Evolutionary conservation across 2,888 invertebrate species (phyloP).

Genomic region (Drosophila aldrichi): DNA sequence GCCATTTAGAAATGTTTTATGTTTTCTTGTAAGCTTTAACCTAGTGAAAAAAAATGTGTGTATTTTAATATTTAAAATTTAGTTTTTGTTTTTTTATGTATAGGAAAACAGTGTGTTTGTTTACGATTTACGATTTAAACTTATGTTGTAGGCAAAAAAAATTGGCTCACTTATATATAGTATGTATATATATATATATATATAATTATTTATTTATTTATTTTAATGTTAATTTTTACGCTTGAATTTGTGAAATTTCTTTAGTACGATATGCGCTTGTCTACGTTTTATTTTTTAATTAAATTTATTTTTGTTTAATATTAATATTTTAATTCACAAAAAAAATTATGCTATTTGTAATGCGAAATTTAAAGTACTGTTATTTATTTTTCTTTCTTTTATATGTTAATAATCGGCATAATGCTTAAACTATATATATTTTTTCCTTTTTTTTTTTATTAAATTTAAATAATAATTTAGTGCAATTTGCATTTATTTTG

Average conservation of each 20-base stretch:
- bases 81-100: constrained; percentile 36
- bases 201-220: constrained; percentile 29
- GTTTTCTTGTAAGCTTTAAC: constrained; percentile 57
- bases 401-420: constrained; percentile 64
- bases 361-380: constrained; percentile 67
- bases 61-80: constrained; percentile 51
- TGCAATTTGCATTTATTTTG: constrained; percentile 74
- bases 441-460: constrained; percentile 50
- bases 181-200: constrained; percentile 15
- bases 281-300: constrained; percentile 46
- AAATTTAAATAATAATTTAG: constrained; percentile 75
- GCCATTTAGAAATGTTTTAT: constrained; percentile 47
- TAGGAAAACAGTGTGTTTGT: constrained; percentile 72
- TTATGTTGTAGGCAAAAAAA: constrained; percentile 70
- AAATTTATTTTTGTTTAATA: constrained; percentile 22
- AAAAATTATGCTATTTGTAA: constrained; percentile 76
- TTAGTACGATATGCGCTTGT: constrained; percentile 74
- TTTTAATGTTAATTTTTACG: constrained; percentile 35
- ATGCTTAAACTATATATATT: constrained; percentile 41
- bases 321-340: constrained; percentile 66
- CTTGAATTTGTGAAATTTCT: constrained; percentile 59
- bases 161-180: constrained; percentile 66
- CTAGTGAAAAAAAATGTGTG: constrained; percentile 68
- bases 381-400: constrained; percentile 27
- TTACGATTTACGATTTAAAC: constrained; percentile 60